Base-by-base conservation (phyloP, 1,140 invertebrate species). In the Micrasema minimum region DNA sequence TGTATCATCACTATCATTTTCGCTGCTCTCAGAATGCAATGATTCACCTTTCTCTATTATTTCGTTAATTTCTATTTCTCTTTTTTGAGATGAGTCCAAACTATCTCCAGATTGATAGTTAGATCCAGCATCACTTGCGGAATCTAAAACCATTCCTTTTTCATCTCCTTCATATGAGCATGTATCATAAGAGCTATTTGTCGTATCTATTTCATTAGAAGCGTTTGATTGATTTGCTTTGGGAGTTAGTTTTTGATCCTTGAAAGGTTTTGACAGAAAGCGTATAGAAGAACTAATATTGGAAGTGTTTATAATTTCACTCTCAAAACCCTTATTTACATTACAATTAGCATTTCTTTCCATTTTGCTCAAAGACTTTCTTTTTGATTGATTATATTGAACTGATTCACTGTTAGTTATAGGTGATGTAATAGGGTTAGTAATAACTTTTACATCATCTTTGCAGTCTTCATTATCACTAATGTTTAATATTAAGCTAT, bases 51-150 rank as follows among this genome's bases (percentile, higher is more conserved):
- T 69, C 37, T 72, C 73, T 23, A 69, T 12, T 31, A 72, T 70
- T 69, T 75, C 66, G 61, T 72, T 71, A 14, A 64, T 45, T 66
- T 61, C 66, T 9, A 75, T 69, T 45, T 75, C 69, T 43, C 12
- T 38, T 66, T 22, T 48, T 51, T 69, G 35, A 18, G 50, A 57
- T 31, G 69, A 50, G 16, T 59, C 22, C 59, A 69, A 59, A 16
- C 69, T 72, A 46, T 72, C 69, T 5, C 73, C 73, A n/a, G 73
- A 72, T 20, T 50, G 38, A 51, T 75, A 75, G 35, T 75, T 43
- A 14, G 66, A 69, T 18, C 66, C 73, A 16, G 73, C 73, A 57
- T 74, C 72, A 20, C 62, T 65, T 12, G 68, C 67, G 41, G 67
- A 67, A 12, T 20, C 38, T 41, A 43, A 62, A 38, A 14, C 12